Percentiles rank a stretch among this genome's conserved stretches.
These are phyloP conservation scores for Lepidotrigona ventralis DNA, from an alignment of 1,140 invertebrate genomes.

Conservation along the genomic window DNA sequence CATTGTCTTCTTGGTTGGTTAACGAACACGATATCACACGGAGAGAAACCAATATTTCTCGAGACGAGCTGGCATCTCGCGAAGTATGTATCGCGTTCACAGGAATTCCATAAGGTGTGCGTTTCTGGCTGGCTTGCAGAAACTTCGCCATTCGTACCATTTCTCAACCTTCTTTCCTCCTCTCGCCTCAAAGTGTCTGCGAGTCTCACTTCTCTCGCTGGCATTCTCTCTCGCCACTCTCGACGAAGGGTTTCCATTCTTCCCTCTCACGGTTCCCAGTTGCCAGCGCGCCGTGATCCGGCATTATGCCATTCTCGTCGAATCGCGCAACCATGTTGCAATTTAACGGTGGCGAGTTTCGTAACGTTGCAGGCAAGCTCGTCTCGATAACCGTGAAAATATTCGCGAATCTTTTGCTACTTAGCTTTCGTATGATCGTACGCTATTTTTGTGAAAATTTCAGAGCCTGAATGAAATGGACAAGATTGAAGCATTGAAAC, in stretches of 20 bases:
- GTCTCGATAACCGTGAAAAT: neutral
- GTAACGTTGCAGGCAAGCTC: neutral
- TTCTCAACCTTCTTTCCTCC: slow-evolving; percentile 38
- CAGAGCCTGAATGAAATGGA: no score
- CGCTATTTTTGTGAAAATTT: no score
- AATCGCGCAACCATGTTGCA: neutral
- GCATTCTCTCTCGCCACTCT: slow-evolving; percentile 9
- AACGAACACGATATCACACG: slow-evolving; percentile 23
- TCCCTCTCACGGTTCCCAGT: neutral
- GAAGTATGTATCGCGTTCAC: slow-evolving; percentile 38
- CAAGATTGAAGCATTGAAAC: no score
- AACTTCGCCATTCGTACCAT: slow-evolving; percentile 44
- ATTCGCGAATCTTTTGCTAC: neutral
- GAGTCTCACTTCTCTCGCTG: neutral
- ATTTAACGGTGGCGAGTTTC: neutral
- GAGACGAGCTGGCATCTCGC: neutral
- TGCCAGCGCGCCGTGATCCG: slow-evolving; percentile 32
- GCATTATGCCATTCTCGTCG: slow-evolving; percentile 24
- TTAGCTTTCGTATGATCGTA: no score
- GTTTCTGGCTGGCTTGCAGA: slow-evolving; percentile 21
- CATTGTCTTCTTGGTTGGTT: slow-evolving; percentile 17
- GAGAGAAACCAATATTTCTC: slow-evolving; percentile 13
- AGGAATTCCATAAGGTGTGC: slow-evolving; percentile 45
- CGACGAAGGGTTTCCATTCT: neutral
- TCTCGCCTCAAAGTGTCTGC: slow-evolving; percentile 36